Evolutionary conservation across 2,113 vertebrate genomes (phyloP), one percentile per base, ranked within the genome.

Genomic region (Saccopteryx bilineata): DNA sequence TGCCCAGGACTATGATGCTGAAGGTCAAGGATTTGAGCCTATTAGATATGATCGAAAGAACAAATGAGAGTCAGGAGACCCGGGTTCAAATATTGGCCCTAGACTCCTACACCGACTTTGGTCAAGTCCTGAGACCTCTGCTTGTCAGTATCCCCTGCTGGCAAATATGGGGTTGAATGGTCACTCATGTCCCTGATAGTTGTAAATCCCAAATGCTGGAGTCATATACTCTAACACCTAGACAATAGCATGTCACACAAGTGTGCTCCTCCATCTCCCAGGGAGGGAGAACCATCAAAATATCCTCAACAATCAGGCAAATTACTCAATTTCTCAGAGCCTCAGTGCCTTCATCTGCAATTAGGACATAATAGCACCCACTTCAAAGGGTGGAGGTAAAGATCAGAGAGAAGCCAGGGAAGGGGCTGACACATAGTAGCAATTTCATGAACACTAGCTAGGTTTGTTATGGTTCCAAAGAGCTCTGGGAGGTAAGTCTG

Each of bases 331-430:
- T 79, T 78, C 8, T 52, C 21, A 24, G 31, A 91, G n/a, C 66
- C 85, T 95, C 61, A 68, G 71, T 60, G 94, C 92, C 56, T 76
- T 87, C 66, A 74, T 61, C 54, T 93, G 56, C 80, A 80, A 95
- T 90, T 93, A 95, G 90, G 68, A 52, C 33, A n/a, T n/a, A 84
- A 96, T 7, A 82, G 80, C 26, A 72, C n/a, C n/a, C 23, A 93
- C 94, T 91, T 96, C 92, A 97, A 95, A 96, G 83, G 39, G 50
- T 19, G 10, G 24, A 94, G 54, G 80, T 56, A 5, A 85, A 85
- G 52, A 92, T 96, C 52, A 96, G 71, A 89, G 46, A 88, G 90
- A 80, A 86, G 60, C 31, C 48, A 60, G 28, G 56, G 33, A 28
- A 90, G 69, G 65, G 9, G 50, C 52, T 46, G 26, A 76, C 75